Evolutionary conservation across 2,797 vertebrate species (phyloP).

Genomic region (Crenuchus spilurus): DNA sequence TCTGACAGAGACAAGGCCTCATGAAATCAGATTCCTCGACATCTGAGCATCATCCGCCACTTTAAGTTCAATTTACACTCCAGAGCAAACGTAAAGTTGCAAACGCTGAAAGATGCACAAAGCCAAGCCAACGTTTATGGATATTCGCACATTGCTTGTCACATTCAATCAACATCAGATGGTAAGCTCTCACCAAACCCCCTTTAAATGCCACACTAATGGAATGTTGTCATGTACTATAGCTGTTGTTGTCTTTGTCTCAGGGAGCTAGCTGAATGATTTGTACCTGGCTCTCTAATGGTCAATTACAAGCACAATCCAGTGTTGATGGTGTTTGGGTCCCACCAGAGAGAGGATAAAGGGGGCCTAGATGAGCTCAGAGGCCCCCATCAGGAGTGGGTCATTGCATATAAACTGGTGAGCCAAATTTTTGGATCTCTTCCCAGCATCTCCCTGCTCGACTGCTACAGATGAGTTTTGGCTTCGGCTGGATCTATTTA

Average conservation of each 20-base stretch:
- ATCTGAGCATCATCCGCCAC: constrained; percentile 52
- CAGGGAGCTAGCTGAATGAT: constrained; percentile 58
- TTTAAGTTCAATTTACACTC: constrained; percentile 53
- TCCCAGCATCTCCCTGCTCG: constrained; percentile 56
- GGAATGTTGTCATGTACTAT: constrained; percentile 60
- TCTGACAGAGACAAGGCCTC: constrained; percentile 51
- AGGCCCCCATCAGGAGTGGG: constrained; percentile 63
- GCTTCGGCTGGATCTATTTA: constrained; percentile 37
- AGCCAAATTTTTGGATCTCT: constrained; percentile 57
- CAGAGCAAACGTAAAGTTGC: constrained; percentile 47
- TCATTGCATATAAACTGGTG: constrained; percentile 61
- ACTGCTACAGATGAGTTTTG: constrained; percentile 55
- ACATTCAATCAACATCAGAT: constrained; percentile 45
- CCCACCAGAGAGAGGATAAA: constrained; percentile 58
- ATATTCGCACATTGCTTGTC: constrained; percentile 40
- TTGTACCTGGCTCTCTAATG: constrained; percentile 60
- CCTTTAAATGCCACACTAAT: constrained; percentile 58
- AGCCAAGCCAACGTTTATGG: constrained; percentile 46
- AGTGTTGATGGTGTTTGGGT: constrained; percentile 55
- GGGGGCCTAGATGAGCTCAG: constrained; percentile 58
- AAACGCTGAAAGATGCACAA: constrained; percentile 36
- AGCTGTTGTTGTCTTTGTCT: constrained; percentile 54
- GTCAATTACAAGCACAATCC: constrained; percentile 62
- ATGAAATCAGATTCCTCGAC: constrained; percentile 37
- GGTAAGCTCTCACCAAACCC: constrained; percentile 40